These are phyloP conservation scores for Threskiornis aethiopicus DNA, from an alignment of 2,797 vertebrate genomes.

Conservation along the genomic window DNA sequence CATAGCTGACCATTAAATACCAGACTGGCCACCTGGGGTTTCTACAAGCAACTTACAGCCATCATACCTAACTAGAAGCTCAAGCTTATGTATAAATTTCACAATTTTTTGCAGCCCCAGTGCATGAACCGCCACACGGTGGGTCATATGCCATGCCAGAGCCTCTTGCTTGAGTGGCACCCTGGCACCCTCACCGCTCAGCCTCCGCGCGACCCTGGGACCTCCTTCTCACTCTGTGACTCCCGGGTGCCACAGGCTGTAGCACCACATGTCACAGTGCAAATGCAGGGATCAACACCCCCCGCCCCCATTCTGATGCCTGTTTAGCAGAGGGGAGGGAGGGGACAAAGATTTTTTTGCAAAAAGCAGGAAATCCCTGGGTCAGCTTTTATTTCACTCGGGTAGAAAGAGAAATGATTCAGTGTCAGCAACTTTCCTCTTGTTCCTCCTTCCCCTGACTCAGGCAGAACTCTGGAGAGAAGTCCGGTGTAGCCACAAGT, in stretches of 20 bases:
- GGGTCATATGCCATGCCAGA: background rate
- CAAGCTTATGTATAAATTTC: background rate
- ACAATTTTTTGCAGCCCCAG: background rate
- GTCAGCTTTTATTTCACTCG: background rate
- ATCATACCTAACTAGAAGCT: background rate
- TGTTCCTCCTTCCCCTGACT: background rate
- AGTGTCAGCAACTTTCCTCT: background rate
- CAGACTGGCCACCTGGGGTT: background rate
- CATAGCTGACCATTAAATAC: background rate
- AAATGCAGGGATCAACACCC: background rate
- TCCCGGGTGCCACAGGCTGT: background rate
- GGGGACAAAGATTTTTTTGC: background rate
- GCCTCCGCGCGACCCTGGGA: accelerated
- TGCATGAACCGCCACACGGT: background rate
- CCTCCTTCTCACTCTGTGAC: background rate
- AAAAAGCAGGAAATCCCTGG: background rate
- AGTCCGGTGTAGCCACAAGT: background rate
- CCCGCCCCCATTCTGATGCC: background rate
- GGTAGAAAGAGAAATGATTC: background rate
- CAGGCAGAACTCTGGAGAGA: background rate
- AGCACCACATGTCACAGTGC: background rate
- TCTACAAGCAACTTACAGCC: background rate
- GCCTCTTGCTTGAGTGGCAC: background rate
- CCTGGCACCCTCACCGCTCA: background rate
- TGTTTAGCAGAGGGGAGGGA: background rate